Conservation (phyloP, 1,140 invertebrate species). For the Drosophila burlai region DNA sequence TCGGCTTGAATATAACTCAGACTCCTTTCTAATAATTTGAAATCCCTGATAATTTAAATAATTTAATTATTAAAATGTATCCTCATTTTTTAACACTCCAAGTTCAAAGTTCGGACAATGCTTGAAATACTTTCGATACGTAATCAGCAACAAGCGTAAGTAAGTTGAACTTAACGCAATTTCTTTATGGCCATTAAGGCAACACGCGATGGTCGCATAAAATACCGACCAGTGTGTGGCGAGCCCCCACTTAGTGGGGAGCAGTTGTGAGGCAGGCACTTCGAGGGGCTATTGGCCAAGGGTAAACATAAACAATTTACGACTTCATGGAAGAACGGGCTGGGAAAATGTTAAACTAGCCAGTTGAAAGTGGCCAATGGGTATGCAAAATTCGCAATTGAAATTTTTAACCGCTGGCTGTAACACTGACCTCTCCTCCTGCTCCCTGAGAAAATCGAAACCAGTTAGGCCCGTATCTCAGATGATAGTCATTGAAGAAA, state of each 20-base stretch:
- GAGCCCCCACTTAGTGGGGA: constrained; percentile 21
- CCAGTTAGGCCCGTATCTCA: constrained; percentile 3
- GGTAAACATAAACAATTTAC: constrained; percentile 47
- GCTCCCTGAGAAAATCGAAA: constrained; percentile 4
- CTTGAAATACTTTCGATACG: constrained; percentile 35
- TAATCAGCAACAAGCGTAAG: constrained; percentile 39
- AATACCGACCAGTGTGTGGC: constrained; percentile 13
- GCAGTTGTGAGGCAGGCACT: neutral
- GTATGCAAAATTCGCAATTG: constrained; percentile 14
- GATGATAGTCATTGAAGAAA: constrained; percentile 40
- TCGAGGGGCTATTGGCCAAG: constrained; percentile 22
- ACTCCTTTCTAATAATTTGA: neutral
- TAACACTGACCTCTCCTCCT: constrained; percentile 1
- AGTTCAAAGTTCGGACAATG: constrained; percentile 2
- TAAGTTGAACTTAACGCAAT: constrained; percentile 33
- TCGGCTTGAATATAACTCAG: neutral
- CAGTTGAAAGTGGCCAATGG: constrained; percentile 10
- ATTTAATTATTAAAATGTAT: neutral
- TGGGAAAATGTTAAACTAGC: constrained; percentile 21
- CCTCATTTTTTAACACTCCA: neutral
- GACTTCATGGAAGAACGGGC: constrained; percentile 57
- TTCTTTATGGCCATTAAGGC: constrained; percentile 38
- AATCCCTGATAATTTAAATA: neutral
- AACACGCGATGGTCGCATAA: constrained; percentile 51
- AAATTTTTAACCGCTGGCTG: constrained; percentile 2